phyloP scores from a whole-genome alignment of 2,113 vertebrate genomes.

The Cisticola juncidis region DNA sequence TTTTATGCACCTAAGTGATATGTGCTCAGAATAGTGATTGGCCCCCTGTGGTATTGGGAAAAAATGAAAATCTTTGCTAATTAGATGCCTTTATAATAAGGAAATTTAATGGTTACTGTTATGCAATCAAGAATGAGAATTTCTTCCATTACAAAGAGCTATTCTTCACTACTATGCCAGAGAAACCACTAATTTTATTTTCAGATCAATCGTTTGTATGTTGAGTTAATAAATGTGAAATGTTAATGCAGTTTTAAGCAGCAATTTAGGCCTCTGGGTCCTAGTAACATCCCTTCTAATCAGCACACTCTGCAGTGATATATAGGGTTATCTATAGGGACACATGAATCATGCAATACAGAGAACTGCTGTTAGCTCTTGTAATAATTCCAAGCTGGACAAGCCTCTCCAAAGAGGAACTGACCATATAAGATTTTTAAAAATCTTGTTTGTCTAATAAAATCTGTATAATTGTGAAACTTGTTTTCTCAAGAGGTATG shows the following conservation, averaged over 20 bases:
- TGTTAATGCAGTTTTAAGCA: slow-evolving; percentile 65
- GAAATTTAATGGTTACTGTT: slow-evolving; percentile 70
- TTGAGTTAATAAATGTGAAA: slow-evolving; percentile 71
- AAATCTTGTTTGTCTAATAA: slow-evolving; percentile 69
- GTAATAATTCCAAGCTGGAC: slow-evolving; percentile 37
- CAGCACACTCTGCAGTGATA: slow-evolving; percentile 24
- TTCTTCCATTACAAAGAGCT: slow-evolving; percentile 50
- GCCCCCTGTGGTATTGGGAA: slow-evolving; percentile 39
- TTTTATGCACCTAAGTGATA: slow-evolving; percentile 70
- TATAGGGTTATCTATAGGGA: slow-evolving; percentile 29
- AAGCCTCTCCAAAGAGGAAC: slow-evolving; percentile 45
- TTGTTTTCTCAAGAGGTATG: slow-evolving; percentile 72
- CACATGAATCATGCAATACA: slow-evolving; percentile 34
- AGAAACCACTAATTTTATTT: slow-evolving; percentile 71
- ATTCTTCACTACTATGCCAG: slow-evolving; percentile 53
- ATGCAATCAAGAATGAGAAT: slow-evolving; percentile 47
- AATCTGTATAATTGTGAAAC: slow-evolving; percentile 69
- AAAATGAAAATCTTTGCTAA: slow-evolving; percentile 78
- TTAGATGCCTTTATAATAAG: slow-evolving; percentile 70
- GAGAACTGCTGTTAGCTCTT: neutral
- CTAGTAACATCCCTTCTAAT: slow-evolving; percentile 48
- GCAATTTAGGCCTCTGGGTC: slow-evolving; percentile 52
- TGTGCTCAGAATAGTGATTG: slow-evolving; percentile 75
- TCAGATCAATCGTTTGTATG: slow-evolving; percentile 69
- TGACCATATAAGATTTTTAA: slow-evolving; percentile 63